A percentile compares a stretch with the other conserved stretches of the same genome.
Conservation (phyloP, 2,888 invertebrate species). For the Eucera pruinosa region DNA sequence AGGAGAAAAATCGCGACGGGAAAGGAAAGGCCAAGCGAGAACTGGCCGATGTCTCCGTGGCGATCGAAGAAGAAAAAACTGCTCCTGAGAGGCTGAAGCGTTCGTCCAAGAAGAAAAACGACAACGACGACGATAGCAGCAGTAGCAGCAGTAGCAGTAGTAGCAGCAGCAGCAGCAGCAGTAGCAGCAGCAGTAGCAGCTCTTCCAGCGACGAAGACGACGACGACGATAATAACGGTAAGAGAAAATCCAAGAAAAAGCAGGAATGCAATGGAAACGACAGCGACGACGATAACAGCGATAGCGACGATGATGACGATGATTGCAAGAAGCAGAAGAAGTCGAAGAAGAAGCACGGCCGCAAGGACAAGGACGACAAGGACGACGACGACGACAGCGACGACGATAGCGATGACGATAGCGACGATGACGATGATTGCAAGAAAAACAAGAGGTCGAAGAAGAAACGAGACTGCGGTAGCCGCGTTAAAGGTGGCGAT, state of each 20-base stretch:
- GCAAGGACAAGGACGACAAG: conserved; percentile 3
- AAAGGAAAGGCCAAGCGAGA: neutral
- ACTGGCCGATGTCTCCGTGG: neutral
- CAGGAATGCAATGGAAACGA: no score
- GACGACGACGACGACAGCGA: conserved; percentile 20
- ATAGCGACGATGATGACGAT: conserved; percentile 13
- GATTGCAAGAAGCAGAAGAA: conserved; percentile 11
- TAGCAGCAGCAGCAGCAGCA: conserved; percentile 52
- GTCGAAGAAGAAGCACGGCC: conserved; percentile 7
- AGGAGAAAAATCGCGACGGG: conserved; percentile 25
- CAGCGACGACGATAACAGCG: conserved; percentile 1
- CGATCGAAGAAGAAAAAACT: conserved; percentile 3
- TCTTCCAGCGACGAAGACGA: conserved; percentile 57
- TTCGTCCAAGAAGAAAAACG: conserved; percentile 43
- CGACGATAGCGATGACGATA: conserved; percentile 17
- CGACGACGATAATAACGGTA: conserved; percentile 26
- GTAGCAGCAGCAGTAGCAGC: conserved; percentile 54
- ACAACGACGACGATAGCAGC: conserved; percentile 31
- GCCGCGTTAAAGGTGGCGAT: neutral
- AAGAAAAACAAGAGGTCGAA: conserved; percentile 19
- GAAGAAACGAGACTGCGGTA: neutral
- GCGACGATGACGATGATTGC: conserved; percentile 15
- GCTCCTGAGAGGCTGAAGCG: conserved; percentile 13
- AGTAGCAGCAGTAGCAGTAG: conserved; percentile 54
- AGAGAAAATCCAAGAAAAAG: conserved; percentile 5